A percentile compares a stretch with the other conserved stretches of the same genome.
Conservation (phyloP, 1,140 invertebrate genomes). For the Aradophagus sp. region DNA sequence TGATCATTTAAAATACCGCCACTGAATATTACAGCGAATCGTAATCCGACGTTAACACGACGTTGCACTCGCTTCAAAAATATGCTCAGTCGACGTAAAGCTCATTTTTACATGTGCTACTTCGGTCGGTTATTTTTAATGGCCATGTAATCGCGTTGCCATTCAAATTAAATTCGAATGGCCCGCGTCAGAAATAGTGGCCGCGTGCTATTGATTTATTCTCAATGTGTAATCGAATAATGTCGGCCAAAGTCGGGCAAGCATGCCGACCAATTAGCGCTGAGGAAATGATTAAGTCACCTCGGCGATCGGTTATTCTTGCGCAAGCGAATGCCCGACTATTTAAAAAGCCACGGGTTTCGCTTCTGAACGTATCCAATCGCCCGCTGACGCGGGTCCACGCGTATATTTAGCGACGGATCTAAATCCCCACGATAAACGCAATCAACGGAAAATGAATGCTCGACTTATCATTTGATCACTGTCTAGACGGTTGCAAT, state of each 20-base stretch:
- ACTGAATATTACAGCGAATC: too few relatives aligned
- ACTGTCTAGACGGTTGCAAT: constrained; percentile 57
- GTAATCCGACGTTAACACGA: too few relatives aligned
- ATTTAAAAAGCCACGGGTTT: constrained; percentile 34
- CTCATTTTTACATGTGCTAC: constrained; percentile 15
- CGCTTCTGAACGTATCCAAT: too few relatives aligned
- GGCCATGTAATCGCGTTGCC: constrained; percentile 16
- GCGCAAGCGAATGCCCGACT: constrained; percentile 20
- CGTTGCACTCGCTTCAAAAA: constrained; percentile 18
- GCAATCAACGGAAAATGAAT: constrained; percentile 59
- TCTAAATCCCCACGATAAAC: constrained; percentile 52
- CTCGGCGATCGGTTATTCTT: constrained; percentile 27
- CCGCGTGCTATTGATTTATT: constrained; percentile 24
- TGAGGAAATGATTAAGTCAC: too few relatives aligned
- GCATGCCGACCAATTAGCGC: too few relatives aligned
- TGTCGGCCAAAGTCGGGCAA: neutral
- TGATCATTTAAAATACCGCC: too few relatives aligned
- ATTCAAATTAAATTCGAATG: constrained; percentile 5
- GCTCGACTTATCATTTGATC: constrained; percentile 60
- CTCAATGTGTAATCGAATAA: constrained; percentile 15
- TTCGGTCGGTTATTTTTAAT: constrained; percentile 1
- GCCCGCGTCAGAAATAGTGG: constrained; percentile 7
- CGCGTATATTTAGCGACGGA: constrained; percentile 41
- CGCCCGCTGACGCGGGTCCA: too few relatives aligned
- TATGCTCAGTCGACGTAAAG: constrained; percentile 9